phyloP scores from a whole-genome alignment of 1,140 invertebrate genomes.

The Tenebrio molitor region DNA sequence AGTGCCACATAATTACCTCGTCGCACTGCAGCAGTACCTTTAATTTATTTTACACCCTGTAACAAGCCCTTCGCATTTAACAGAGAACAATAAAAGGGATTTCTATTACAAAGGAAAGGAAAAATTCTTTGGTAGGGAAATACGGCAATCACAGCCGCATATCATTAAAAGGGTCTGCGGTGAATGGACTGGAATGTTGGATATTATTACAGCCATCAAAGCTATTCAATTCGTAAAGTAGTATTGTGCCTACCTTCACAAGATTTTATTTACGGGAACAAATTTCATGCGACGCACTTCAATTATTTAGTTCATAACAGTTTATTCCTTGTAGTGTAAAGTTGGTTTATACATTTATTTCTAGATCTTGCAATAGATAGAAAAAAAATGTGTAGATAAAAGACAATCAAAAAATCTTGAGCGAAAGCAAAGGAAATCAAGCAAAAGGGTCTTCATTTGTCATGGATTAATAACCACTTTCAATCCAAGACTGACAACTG shows the following conservation, averaged over 20 bases:
- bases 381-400: no score
- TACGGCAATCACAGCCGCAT: neutral
- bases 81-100: conserved; percentile 3
- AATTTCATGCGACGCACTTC: no score
- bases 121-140: neutral
- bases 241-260: neutral
- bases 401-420: no score
- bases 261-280: no score
- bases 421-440: no score
- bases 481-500: no score
- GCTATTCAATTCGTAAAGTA: neutral
- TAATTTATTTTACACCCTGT: conserved; percentile 28
- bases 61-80: conserved; percentile 29
- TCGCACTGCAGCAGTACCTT: conserved; percentile 41
- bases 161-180: neutral
- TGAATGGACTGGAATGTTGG: neutral
- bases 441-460: no score
- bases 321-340: no score
- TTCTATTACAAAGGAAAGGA: conserved; percentile 1
- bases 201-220: neutral
- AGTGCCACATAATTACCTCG: conserved; percentile 41
- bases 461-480: no score
- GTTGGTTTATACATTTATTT: no score
- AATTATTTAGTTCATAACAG: no score
- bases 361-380: no score